Evolutionary conservation across 2,113 vertebrate species (phyloP).

Genomic region (Diadophis punctatus): DNA sequence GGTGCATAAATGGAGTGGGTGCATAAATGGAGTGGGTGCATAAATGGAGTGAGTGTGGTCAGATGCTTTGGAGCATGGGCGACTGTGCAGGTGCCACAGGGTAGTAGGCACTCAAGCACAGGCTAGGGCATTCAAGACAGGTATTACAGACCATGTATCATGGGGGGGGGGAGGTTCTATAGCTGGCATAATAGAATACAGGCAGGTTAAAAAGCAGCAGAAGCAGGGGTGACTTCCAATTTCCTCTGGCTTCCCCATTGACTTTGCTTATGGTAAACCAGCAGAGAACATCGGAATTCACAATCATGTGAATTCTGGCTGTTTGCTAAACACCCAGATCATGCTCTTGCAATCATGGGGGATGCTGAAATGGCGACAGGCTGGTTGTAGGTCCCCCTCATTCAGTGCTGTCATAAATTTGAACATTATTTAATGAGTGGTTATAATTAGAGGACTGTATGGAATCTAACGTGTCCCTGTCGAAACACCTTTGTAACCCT

Average conservation of each 20-base stretch:
- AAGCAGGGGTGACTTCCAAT: neutral
- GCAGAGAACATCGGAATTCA: neutral
- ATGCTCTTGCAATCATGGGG: neutral
- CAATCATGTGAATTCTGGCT: neutral
- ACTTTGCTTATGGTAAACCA: neutral
- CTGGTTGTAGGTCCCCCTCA: neutral
- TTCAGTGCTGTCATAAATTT: neutral
- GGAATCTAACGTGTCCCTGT: neutral
- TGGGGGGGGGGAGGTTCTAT: neutral
- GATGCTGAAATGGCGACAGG: neutral
- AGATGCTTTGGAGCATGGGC: neutral
- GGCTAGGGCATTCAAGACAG: neutral
- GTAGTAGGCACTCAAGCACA: neutral
- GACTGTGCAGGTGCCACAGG: neutral
- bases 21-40: neutral
- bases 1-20: neutral
- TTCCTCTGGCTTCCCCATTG: neutral
- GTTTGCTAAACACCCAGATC: neutral
- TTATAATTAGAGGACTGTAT: neutral
- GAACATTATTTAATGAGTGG: neutral
- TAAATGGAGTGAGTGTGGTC: neutral
- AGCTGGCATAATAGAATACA: neutral
- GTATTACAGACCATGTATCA: neutral
- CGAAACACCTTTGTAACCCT: neutral
- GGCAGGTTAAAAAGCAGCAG: neutral